phyloP scores from a whole-genome alignment of 1,140 invertebrate genomes.

The Orius insidiosus region DNA sequence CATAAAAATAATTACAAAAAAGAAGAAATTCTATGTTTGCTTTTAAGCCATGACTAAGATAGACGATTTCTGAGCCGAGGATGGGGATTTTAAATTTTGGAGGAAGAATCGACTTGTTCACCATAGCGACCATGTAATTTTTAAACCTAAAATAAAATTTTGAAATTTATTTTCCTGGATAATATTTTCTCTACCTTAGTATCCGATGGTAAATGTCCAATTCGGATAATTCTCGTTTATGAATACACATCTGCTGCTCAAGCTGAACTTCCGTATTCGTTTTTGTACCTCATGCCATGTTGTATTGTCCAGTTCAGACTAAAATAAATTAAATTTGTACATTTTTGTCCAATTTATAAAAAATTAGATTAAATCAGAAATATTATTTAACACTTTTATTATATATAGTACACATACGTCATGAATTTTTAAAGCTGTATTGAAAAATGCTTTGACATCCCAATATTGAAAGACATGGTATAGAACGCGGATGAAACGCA shows the following conservation, averaged over 20 bases:
- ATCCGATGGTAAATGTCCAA: slow-evolving; percentile 98
- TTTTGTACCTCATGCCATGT: slow-evolving; percentile 91
- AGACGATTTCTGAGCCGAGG: slow-evolving; percentile 61
- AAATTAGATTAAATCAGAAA: no score
- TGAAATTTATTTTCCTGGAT: no score
- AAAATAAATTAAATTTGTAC: no score
- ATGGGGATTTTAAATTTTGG: slow-evolving; percentile 63
- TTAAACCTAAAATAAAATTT: slow-evolving; percentile 65
- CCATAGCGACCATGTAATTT: slow-evolving; percentile 95
- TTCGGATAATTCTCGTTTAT: slow-evolving; percentile 84
- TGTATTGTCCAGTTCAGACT: slow-evolving; percentile 72
- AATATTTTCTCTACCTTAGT: no score
- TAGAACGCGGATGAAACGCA: slow-evolving; percentile 56
- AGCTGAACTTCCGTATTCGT: slow-evolving; percentile 74
- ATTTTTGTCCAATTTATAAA: no score
- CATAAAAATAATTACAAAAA: slow-evolving; percentile 62
- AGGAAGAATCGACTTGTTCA: slow-evolving; percentile 84
- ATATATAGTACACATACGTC: slow-evolving; percentile 43
- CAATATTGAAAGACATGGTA: slow-evolving; percentile 72
- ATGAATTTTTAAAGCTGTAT: slow-evolving; percentile 61
- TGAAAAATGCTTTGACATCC: slow-evolving; percentile 88
- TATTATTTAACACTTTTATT: no score
- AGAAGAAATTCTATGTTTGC: slow-evolving; percentile 81
- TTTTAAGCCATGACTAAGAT: slow-evolving; percentile 71
- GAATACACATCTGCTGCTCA: slow-evolving; percentile 94